Evolutionary conservation across 2,113 vertebrate genomes (phyloP).

Genomic region (Epinephelus cyanopodus): DNA sequence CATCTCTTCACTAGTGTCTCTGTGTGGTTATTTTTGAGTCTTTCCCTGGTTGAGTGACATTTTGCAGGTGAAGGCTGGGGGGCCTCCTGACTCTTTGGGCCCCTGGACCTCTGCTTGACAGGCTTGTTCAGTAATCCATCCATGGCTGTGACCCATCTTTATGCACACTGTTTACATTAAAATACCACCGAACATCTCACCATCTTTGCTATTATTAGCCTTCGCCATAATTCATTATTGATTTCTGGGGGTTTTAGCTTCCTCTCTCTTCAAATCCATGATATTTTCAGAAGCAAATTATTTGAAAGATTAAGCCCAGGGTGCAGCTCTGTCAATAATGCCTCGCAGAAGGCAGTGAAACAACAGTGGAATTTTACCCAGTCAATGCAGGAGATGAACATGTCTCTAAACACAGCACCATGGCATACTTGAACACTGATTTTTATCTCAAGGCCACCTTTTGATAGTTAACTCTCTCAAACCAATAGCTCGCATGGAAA

Average conservation of each 20-base stretch:
- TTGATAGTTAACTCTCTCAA: constrained; percentile 52
- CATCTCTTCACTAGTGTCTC: too few relatives aligned
- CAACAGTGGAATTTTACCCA: constrained; percentile 40
- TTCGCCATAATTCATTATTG: constrained; percentile 71
- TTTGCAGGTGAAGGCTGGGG: too few relatives aligned
- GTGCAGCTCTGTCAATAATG: constrained; percentile 59
- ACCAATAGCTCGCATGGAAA: constrained; percentile 47
- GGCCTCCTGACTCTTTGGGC: too few relatives aligned
- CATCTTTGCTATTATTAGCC: constrained; percentile 47
- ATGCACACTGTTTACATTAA: constrained; percentile 3
- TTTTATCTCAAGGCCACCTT: constrained; percentile 51
- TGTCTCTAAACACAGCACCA: constrained; percentile 22
- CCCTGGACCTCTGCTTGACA: too few relatives aligned
- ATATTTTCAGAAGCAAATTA: constrained; percentile 72
- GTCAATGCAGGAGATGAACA: constrained; percentile 33
- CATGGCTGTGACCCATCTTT: neutral
- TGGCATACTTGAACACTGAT: constrained; percentile 33
- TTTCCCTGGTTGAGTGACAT: too few relatives aligned
- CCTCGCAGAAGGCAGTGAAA: constrained; percentile 49
- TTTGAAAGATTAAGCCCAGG: constrained; percentile 67
- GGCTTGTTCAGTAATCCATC: too few relatives aligned
- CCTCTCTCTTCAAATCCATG: constrained; percentile 65
- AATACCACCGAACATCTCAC: constrained; percentile 6
- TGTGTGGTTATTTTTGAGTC: too few relatives aligned
- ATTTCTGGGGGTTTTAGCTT: constrained; percentile 55